Evolutionary conservation across 2,113 vertebrate species (phyloP).

Genomic region (Aleadryas rufinucha): DNA sequence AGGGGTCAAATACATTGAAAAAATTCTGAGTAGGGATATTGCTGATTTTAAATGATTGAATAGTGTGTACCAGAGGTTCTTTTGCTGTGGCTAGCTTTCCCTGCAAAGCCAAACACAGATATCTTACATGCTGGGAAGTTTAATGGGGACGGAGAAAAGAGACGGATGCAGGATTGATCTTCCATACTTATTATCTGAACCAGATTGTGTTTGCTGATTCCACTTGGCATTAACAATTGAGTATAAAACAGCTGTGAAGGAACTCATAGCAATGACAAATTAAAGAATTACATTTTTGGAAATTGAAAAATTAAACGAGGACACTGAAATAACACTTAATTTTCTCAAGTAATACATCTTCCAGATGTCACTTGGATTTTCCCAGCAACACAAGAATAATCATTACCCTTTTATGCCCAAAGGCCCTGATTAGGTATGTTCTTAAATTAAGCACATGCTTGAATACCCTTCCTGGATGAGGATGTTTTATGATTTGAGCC

Average conservation of each 20-base stretch:
- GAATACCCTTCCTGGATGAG: conserved; percentile 32
- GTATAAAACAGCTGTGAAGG: conserved; percentile 37
- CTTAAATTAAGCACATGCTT: conserved; percentile 47
- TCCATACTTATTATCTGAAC: conserved; percentile 23
- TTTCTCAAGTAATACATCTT: conserved; percentile 33
- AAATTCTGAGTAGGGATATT: neutral
- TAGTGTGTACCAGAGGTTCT: neutral
- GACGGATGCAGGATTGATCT: neutral
- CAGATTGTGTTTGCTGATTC: conserved; percentile 23
- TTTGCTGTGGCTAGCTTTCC: neutral
- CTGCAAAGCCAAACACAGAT: neutral
- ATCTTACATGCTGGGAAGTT: neutral
- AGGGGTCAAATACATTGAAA: neutral
- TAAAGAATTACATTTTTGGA: conserved; percentile 28
- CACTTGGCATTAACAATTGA: neutral
- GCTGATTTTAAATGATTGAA: neutral
- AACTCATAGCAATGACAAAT: conserved; percentile 23
- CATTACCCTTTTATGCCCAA: conserved; percentile 23
- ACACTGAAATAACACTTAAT: conserved; percentile 2
- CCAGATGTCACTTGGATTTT: conserved; percentile 42
- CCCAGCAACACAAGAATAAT: conserved; percentile 4
- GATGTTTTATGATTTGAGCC: neutral
- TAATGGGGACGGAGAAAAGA: neutral
- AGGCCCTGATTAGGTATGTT: conserved; percentile 38
- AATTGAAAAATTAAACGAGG: conserved; percentile 38